Evolutionary conservation across 1,140 invertebrate species (phyloP), one percentile per base, ranked within the genome.

Genomic region (Saccostrea glomerata): DNA sequence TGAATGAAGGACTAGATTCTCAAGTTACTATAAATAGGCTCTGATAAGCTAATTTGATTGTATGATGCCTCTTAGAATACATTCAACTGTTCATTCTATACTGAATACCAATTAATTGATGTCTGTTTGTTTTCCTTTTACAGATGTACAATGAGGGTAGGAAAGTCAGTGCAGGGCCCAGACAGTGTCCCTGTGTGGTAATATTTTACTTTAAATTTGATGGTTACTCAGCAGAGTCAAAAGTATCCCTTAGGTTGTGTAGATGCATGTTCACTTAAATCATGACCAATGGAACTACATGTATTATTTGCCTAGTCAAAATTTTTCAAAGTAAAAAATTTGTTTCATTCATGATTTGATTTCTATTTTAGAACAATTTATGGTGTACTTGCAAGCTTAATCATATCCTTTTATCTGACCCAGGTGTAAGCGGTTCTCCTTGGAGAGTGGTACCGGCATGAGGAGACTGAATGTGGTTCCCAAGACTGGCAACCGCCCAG

Each of bases 351-450:
- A 36, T 36, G 30, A 36, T 36, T 36, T 36, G 47, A 47, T 3
- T 47, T 47, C 5, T 13, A 30, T 25, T 25, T 30, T 30, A 1
- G 23, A 77, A 77, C 17, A n/a, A 23, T 40, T 36, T 30, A 30
- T 82, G 73, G 17, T 36, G 40, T 82, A 30, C 25, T 47, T 47
- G 17, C 40, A 36, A 47, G 36, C 20, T 20, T 1, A 3, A 2
- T 47, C 40, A 47, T 47, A 6, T 13, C 23, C 25, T 54, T 87
- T 30, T 70, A 56, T 84, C 77, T 85, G 83, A 92, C 93, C 12
- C 91, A 97, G 97, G 97, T 98, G 97, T 94, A 97, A 97, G 88
- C 96, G 97, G 90, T 98, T 98, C 95, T 96, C 97, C 87, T 93
- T 98, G 66, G 97, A 97, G 86, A 96, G 97, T 89, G 98, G 97